phyloP scores from a whole-genome alignment of 2,113 vertebrate genomes.

The Pandion haliaetus region DNA sequence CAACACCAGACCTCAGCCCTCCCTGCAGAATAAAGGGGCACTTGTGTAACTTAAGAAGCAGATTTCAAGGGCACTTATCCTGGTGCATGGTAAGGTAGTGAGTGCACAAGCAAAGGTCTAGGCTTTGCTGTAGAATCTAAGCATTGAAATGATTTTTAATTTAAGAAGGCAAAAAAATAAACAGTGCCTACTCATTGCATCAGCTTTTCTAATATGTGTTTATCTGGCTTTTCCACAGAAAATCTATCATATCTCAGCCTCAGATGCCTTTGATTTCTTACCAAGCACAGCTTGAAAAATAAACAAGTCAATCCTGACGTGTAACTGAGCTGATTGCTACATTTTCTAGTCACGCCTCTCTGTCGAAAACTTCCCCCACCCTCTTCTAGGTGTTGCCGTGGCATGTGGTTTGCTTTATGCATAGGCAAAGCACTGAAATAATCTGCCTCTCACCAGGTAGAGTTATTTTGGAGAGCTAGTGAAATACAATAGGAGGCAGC shows the following conservation, averaged over 20 bases:
- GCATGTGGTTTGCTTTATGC: constrained; percentile 51
- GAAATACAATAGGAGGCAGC: constrained; percentile 15
- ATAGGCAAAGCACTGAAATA: constrained; percentile 25
- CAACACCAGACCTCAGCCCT: accelerated
- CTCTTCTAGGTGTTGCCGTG: constrained; percentile 72
- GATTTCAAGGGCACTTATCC: background rate
- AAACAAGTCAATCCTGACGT: constrained; percentile 54
- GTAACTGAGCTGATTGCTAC: constrained; percentile 56
- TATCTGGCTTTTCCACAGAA: background rate
- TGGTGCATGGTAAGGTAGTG: background rate
- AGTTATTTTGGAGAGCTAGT: constrained; percentile 38
- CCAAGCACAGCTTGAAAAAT: constrained; percentile 22
- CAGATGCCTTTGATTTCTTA: background rate
- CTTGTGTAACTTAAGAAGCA: background rate
- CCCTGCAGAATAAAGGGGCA: background rate
- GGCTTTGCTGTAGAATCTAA: background rate
- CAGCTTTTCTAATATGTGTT: background rate
- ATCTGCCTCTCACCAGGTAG: constrained; percentile 20
- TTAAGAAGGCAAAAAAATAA: background rate
- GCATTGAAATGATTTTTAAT: background rate
- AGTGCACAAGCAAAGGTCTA: background rate
- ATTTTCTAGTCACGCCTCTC: constrained; percentile 64
- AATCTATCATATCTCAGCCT: background rate
- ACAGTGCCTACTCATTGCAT: background rate
- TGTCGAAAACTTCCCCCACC: constrained; percentile 71